These are phyloP conservation scores for Empidonax alnorum DNA, from an alignment of 2,113 vertebrate genomes.

Conservation along the genomic window DNA sequence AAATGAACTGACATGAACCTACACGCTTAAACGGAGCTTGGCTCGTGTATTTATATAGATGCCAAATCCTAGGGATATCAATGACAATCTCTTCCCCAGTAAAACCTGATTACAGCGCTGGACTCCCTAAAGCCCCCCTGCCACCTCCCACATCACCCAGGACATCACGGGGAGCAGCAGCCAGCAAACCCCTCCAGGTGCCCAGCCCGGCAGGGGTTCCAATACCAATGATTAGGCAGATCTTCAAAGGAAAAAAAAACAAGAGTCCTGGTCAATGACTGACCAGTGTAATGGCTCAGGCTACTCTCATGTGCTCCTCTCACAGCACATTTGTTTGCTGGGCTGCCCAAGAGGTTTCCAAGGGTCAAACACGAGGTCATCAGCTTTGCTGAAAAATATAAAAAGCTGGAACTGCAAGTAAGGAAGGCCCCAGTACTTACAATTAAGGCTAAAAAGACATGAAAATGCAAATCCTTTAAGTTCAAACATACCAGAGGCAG, in stretches of 20 bases:
- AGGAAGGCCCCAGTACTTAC: background rate
- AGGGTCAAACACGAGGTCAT: constrained; percentile 49
- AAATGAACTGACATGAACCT: constrained; percentile 40
- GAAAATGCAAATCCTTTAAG: background rate
- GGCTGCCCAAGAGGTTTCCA: constrained; percentile 34
- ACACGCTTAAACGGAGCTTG: constrained; percentile 5
- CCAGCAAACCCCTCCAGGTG: background rate
- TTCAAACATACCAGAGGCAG: background rate
- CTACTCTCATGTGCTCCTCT: constrained; percentile 33
- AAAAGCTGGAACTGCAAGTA: background rate
- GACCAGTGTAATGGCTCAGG: constrained; percentile 22
- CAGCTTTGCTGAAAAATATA: background rate
- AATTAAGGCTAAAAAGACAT: background rate
- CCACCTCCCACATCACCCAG: background rate
- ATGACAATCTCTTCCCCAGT: constrained; percentile 53
- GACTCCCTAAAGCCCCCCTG: background rate
- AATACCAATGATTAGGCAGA: constrained; percentile 1
- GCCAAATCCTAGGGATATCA: constrained; percentile 67
- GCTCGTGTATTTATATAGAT: constrained; percentile 42
- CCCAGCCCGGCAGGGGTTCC: background rate
- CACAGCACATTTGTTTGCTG: constrained; percentile 54
- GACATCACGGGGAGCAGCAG: background rate
- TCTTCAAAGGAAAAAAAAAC: constrained; percentile 52
- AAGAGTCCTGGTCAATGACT: constrained; percentile 64
- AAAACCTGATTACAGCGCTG: constrained; percentile 46